These are phyloP conservation scores for Aleiodes sp. DNA, from an alignment of 1,140 invertebrate genomes.

Conservation along the genomic window DNA sequence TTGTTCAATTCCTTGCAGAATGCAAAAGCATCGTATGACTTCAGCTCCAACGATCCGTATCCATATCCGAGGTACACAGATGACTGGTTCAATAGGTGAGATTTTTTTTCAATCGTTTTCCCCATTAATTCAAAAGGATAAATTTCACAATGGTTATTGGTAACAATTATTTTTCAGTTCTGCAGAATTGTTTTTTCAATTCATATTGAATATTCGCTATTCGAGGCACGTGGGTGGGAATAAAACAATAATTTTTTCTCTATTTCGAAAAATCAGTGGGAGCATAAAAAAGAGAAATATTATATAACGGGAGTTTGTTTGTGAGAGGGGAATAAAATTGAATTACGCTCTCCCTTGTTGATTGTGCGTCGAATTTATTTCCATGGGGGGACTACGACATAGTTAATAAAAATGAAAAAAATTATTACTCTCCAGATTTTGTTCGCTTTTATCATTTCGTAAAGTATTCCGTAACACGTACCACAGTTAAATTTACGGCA, in stretches of 20 bases:
- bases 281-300: neutral
- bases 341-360: neutral
- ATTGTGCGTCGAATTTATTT: neutral
- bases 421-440: neutral
- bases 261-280: neutral
- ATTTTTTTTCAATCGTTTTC: conserved; percentile 23
- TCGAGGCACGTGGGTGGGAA: neutral
- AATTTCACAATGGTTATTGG: conserved; percentile 17
- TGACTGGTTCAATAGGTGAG: conserved; percentile 97
- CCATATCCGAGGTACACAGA: conserved; percentile 97
- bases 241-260: neutral
- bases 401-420: neutral
- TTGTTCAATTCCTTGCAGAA: conserved; percentile 75
- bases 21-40: conserved; percentile 96
- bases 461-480: too few relatives aligned
- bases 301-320: neutral
- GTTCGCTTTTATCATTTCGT: too few relatives aligned
- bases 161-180: too few relatives aligned
- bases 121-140: neutral
- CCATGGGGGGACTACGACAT: neutral
- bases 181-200: too few relatives aligned
- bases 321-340: conserved; percentile 1
- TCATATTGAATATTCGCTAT: too few relatives aligned
- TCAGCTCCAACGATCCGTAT: conserved; percentile 97
- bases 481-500: too few relatives aligned